Conservation (phyloP, 2,113 vertebrate genomes). For the Plecotus auritus region DNA sequence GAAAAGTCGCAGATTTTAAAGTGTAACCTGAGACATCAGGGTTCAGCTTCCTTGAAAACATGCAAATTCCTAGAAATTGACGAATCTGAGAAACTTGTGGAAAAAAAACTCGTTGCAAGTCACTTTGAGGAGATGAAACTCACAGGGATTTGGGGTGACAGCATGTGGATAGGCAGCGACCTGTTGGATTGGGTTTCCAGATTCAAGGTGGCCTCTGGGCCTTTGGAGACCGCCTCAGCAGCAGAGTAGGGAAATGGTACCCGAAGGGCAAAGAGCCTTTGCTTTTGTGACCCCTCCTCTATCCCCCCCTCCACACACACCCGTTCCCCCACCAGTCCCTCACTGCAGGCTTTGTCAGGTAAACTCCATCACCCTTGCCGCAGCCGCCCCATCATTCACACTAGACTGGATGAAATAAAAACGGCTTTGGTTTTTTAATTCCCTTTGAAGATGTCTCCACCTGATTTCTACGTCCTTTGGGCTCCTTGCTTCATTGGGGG, state of each 20-base stretch:
- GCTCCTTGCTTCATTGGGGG: background rate
- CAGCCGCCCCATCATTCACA: constrained; percentile 17
- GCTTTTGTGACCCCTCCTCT: background rate
- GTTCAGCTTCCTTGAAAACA: background rate
- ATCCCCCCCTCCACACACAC: background rate
- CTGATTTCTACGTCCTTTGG: constrained; percentile 47
- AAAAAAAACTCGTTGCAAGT: background rate
- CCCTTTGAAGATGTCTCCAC: constrained; percentile 42
- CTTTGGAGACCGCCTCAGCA: background rate
- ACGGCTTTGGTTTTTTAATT: constrained; percentile 50
- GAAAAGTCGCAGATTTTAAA: constrained; percentile 9
- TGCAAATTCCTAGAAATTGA: constrained; percentile 46
- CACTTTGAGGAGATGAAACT: background rate
- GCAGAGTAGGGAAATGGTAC: background rate
- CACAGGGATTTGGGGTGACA: background rate
- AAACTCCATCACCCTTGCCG: background rate
- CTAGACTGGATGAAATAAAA: constrained; percentile 58
- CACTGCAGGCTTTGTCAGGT: background rate
- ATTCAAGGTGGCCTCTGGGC: background rate
- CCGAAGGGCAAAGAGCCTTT: background rate
- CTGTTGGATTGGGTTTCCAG: constrained; percentile 2
- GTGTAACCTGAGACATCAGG: background rate
- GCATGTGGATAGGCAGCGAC: background rate
- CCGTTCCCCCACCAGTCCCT: background rate
- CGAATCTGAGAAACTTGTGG: background rate